Evolutionary conservation across 2,888 invertebrate genomes (phyloP), one percentile per base, ranked within the genome.

Genomic region (Zelleria hepariella): DNA sequence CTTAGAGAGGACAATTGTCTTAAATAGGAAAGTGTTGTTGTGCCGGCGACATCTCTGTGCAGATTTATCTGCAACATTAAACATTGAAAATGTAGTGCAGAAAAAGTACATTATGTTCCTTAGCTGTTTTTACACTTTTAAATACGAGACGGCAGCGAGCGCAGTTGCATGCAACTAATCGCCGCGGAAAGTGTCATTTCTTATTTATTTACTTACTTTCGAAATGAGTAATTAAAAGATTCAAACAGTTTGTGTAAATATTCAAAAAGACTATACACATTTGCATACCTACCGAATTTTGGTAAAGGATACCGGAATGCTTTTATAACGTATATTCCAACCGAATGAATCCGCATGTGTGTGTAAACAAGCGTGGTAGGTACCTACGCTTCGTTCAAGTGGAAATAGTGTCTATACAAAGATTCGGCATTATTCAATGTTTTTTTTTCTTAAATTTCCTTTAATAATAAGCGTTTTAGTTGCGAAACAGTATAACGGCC

Each of bases 21-120:
- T n/a, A n/a, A n/a, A 15, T 2, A 15, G 15, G 15, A 42, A 42
- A 10, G 6, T 15, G 32, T 42, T 42, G 32, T 42, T 42, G 10
- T 42, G 32, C 10, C 32, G 32, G 32, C 32, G 32, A 42, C 32
- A 15, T 42, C 32, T 42, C 32, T 15, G 10, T 42, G 32, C 32
- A 42, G 21, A 10, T 53, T 53, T 53, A 21, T 24, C 25, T 23
- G 53, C 24, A 53, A 25, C 52, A 52, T 23, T 52, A 23, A 52
- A 52, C 32, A 42, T 42, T 42, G 32, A 42, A 24, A 23, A 23
- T 53, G 15, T 5, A 53, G 24, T n/a, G 8, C 5, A 53, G 24
- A 53, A 53, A 53, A 53, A 53, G 23, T 53, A 24, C 53, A 53
- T 53, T 53, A 53, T 25, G n/a, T 53, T 53, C 24, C 53, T 52